These are phyloP conservation scores for Acrobasis repandana DNA, from an alignment of 2,888 invertebrate species.

Conservation along the genomic window DNA sequence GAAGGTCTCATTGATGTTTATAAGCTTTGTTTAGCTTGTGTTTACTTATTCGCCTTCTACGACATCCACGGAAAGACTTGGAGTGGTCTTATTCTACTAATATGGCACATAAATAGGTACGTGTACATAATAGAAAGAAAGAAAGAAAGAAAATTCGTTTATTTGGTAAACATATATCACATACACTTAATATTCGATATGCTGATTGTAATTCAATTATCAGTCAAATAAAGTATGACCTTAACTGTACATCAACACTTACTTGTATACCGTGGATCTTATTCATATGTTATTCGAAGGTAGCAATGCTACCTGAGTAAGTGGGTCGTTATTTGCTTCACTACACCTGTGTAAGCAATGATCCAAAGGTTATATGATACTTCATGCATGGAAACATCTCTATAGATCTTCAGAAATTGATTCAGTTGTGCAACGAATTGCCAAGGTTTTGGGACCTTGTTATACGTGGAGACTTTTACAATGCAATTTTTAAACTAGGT, in stretches of 20 bases:
- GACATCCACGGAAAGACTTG: too few relatives aligned
- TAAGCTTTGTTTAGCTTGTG: too few relatives aligned
- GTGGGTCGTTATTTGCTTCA: conserved; percentile 34
- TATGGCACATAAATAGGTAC: neutral
- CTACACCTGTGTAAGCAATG: conserved; percentile 42
- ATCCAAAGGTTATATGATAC: conserved; percentile 35
- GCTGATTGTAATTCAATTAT: conserved; percentile 4
- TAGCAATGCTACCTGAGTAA: conserved; percentile 38
- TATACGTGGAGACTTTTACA: too few relatives aligned
- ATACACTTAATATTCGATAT: too few relatives aligned
- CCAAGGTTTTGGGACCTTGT: neutral
- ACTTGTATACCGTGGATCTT: conserved; percentile 5
- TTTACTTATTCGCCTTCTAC: too few relatives aligned
- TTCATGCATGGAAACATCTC: conserved; percentile 30
- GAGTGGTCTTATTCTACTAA: too few relatives aligned
- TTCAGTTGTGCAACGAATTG: neutral
- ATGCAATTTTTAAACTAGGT: too few relatives aligned
- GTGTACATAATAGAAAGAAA: too few relatives aligned
- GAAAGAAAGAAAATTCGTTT: too few relatives aligned
- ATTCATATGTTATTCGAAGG: conserved; percentile 24
- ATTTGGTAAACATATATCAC: too few relatives aligned
- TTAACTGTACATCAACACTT: conserved; percentile 21
- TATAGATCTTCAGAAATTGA: conserved; percentile 26
- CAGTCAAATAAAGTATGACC: conserved; percentile 18
- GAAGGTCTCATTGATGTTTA: too few relatives aligned